Base-by-base conservation (phyloP, 2,113 vertebrate genomes). In the Salminus brasiliensis region DNA sequence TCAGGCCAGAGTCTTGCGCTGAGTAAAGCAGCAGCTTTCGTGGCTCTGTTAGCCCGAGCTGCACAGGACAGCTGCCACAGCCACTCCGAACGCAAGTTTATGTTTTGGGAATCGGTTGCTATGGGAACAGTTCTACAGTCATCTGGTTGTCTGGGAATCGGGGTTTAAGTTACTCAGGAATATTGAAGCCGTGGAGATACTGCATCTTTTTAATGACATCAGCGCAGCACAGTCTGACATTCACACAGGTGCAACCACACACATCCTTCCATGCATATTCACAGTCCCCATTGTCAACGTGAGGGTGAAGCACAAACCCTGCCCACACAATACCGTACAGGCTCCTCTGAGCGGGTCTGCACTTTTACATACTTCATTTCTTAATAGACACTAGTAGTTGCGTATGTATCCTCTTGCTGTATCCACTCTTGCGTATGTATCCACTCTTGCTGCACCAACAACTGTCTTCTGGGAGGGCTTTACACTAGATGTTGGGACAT, bases 21-120 rank as follows among this genome's bases (percentile, higher is more conserved):
- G 29, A 47, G 29, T 62, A 39, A 23, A 29, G 55, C 57, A 21
- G 18, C 55, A 23, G 36, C 69, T 60, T 59, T 34, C n/a, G 23
- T 52, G n/a, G 25, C 62, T 27, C 16, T 2, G 34, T 70, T 16
- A 43, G 15, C 66, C 41, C 4, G 29, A 60, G 55, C 12, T 29
- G 52, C 13, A 36, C 49, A 12, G 68, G 52, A n/a, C 53, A 13
- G 1, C 27, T 34, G 36, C 66, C 60, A 15, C 23, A 11, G 18
- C 62, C 9, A 21, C 18, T n/a, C 18, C 6, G 11, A n/a, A 25
- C 25, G 57, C 1, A 8, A 21, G 23, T 77, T 76, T 76, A 45
- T 53, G 49, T 43, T 66, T 66, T 66, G 32, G 32, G 62, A 39
- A 34, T 36, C 39, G 62, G 62, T 66, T 66, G 62, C 62, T 66